Evolutionary conservation across 2,888 invertebrate genomes (phyloP), one percentile per base, ranked within the genome.

Genomic region (Tetropium fuscum): DNA sequence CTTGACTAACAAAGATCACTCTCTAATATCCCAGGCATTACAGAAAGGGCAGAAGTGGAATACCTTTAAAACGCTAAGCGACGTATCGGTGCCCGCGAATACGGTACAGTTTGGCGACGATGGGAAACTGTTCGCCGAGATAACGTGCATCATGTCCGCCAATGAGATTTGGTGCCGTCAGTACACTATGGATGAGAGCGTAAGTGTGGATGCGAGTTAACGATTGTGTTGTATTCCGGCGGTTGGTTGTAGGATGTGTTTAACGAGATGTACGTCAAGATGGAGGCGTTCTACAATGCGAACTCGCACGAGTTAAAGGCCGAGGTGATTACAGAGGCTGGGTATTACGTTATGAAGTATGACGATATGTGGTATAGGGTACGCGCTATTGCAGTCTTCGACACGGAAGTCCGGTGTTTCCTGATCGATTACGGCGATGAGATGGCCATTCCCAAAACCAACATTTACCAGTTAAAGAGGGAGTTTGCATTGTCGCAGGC

Each of bases 351-450:
- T 6, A 83, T 82, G 0, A 70, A 81, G 3, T 77, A 77, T 43
- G 82, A 84, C 0, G 78, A 76, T n/a, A 76, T 74, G 0, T 86
- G 84, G 83, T 81, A 81, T 53, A 74, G 86, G 30, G 83, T 85
- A 1, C 73, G 81, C 16, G 82, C 83, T 3, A 63, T 82, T 32
- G 80, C 66, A n/a, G 56, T 70, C 1, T 54, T 62, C 0, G 71
- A 70, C 4, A 78, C 69, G 5, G 64, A 68, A 5, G 73, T 79
- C 4, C 68, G 71, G 32, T 90, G 90, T 49, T 90, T 90, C 68
- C 87, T 92, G 62, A 89, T 93, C 6, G 94, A 94, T 78, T 88
- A 86, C 65, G 93, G 93, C 0, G 91, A 91, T 66, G 88, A 88
- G 61, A 88, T 88, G 41, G 77, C 79, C 10, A 84, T 90, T 16